Evolutionary conservation across 2,888 invertebrate species (phyloP).

Genomic region (Hirtodrosophila alboralis): DNA sequence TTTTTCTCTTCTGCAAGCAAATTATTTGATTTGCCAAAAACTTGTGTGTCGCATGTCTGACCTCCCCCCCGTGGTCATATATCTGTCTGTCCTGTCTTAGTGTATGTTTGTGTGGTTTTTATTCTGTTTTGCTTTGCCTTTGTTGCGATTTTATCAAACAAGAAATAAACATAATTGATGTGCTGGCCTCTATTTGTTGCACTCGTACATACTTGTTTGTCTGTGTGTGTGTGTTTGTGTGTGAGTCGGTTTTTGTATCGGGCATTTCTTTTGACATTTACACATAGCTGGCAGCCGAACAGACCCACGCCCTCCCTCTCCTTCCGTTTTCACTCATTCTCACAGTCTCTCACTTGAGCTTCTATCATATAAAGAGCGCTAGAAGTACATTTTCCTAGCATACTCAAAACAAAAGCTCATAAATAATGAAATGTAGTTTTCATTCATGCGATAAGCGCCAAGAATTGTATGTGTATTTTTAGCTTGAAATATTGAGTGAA

Average conservation of each 20-base stretch:
- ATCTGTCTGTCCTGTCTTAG: slow-evolving; percentile 1
- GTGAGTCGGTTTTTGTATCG: no score
- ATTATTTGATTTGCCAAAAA: slow-evolving; percentile 65
- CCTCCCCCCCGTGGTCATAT: slow-evolving; percentile 10
- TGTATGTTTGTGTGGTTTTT: slow-evolving; percentile 8
- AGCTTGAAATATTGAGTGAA: slow-evolving; percentile 32
- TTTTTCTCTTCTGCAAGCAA: slow-evolving; percentile 15
- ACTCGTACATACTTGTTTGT: slow-evolving; percentile 15
- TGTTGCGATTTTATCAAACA: slow-evolving; percentile 69
- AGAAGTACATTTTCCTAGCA: slow-evolving; percentile 23
- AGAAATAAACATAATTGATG: slow-evolving; percentile 75
- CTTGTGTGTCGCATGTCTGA: slow-evolving; percentile 53
- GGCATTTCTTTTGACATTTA: slow-evolving; percentile 66
- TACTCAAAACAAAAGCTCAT: slow-evolving; percentile 18
- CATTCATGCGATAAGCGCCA: slow-evolving; percentile 50
- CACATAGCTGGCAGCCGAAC: slow-evolving; percentile 59
- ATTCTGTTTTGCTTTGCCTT: slow-evolving; percentile 29
- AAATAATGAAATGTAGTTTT: slow-evolving; percentile 34
- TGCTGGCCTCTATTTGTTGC: slow-evolving; percentile 61
- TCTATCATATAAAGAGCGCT: slow-evolving; percentile 18
- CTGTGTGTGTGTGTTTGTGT: slow-evolving; percentile 12
- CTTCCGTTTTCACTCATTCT: slow-evolving; percentile 8
- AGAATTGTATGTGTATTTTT: slow-evolving; percentile 12
- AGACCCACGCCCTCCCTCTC: slow-evolving; percentile 31
- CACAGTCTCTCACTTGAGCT: slow-evolving; percentile 12